Percentiles rank a stretch among this genome's conserved stretches.
Evolutionary conservation across 1,140 invertebrate species (phyloP).

Genomic region (Ruditapes philippinarum): DNA sequence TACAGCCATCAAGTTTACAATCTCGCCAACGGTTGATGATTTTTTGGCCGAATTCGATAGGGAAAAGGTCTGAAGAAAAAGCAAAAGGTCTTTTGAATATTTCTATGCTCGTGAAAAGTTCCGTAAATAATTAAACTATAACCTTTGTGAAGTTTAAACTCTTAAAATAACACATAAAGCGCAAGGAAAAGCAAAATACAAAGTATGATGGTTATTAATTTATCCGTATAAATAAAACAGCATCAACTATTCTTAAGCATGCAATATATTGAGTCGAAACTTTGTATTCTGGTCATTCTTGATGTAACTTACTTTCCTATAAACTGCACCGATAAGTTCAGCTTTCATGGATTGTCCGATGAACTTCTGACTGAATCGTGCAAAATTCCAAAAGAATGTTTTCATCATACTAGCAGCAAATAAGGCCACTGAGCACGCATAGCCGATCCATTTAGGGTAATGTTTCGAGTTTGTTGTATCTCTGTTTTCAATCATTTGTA

Average conservation of each 20-base stretch:
- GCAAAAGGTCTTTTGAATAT: not conserved
- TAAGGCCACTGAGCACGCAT: constrained; percentile 92
- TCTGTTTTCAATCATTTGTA: not conserved
- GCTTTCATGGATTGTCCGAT: constrained; percentile 96
- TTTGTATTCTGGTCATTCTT: no score
- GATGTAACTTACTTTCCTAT: constrained; percentile 93
- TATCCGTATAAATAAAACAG: no score
- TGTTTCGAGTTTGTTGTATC: not conserved
- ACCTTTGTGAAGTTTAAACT: no score
- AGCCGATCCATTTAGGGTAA: constrained; percentile 92
- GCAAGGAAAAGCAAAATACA: no score
- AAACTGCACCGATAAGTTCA: constrained; percentile 96
- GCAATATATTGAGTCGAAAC: no score
- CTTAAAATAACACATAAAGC: no score
- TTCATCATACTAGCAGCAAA: constrained; percentile 93
- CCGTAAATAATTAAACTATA: no score
- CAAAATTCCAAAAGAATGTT: constrained; percentile 91
- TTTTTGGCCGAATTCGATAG: constrained; percentile 80
- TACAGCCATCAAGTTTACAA: constrained; percentile 88
- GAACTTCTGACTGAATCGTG: constrained; percentile 82
- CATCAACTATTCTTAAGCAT: no score
- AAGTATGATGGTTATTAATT: no score
- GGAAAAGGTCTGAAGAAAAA: constrained; percentile 75
- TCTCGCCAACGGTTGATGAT: constrained; percentile 88
- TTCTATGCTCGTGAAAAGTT: no score